Evolutionary conservation across 1,140 invertebrate genomes (phyloP).

Genomic region (Heterodera schachtii): DNA sequence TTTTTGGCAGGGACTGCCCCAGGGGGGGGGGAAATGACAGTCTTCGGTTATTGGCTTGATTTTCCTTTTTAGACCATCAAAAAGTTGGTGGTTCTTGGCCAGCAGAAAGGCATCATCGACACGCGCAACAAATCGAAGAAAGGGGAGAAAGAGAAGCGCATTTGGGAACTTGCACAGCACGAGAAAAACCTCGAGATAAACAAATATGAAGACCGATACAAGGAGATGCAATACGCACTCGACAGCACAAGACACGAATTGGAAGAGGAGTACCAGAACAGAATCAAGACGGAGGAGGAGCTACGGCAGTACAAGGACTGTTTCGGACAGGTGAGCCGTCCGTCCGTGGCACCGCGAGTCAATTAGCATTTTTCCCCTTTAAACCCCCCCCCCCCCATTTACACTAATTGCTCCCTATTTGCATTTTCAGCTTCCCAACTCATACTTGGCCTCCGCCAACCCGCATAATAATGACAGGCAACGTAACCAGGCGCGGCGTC

Average conservation of each 20-base stretch:
- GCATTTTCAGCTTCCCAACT: background rate
- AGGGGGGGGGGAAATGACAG: too few species aligned
- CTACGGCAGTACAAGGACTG: background rate
- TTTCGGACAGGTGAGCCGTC: background rate
- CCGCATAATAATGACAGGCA: background rate
- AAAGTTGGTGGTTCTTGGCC: constrained; percentile 36
- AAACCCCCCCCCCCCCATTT: too few species aligned
- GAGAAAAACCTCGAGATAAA: too few species aligned
- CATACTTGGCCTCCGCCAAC: background rate
- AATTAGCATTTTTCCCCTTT: too few species aligned
- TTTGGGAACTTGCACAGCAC: constrained; percentile 23
- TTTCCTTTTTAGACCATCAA: constrained; percentile 31
- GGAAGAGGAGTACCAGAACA: too few species aligned
- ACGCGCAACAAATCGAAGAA: constrained; percentile 23
- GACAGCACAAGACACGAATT: too few species aligned
- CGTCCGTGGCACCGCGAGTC: too few species aligned
- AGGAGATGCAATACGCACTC: too few species aligned
- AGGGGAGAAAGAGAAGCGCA: constrained; percentile 32
- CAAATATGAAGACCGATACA: too few species aligned
- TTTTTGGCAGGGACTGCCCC: too few species aligned
- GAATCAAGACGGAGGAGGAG: too few species aligned
- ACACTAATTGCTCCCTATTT: background rate
- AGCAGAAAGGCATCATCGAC: constrained; percentile 46
- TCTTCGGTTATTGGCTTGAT: too few species aligned
- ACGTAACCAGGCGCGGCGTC: background rate